These are phyloP conservation scores for Leptinotarsa lineolata DNA, from an alignment of 1,140 invertebrate species.

Conservation along the genomic window DNA sequence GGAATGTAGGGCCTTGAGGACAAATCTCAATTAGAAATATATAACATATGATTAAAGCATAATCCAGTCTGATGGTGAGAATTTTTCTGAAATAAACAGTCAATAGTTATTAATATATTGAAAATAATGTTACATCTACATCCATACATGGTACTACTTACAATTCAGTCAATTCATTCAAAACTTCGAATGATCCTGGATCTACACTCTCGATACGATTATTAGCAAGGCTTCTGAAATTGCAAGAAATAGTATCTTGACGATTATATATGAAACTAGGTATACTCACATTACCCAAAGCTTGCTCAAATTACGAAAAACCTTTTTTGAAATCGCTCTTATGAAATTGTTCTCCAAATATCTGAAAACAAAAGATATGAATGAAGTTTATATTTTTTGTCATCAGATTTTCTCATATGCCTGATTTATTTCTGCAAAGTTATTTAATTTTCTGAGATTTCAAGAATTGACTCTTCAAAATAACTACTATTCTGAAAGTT, in stretches of 20 bases:
- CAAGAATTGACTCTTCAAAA: no score
- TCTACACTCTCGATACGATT: background rate
- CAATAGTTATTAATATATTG: no score
- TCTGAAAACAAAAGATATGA: constrained; percentile 20
- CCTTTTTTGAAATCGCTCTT: background rate
- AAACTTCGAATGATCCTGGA: background rate
- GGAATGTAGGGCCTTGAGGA: no score
- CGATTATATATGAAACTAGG: background rate
- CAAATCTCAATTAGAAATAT: no score
- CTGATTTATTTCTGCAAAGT: no score
- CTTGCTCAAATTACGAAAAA: constrained; percentile 24
- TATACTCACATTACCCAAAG: constrained; percentile 30
- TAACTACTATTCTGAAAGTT: no score
- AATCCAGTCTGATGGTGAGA: no score
- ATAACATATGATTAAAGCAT: no score
- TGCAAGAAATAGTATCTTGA: background rate
- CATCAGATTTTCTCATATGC: no score
- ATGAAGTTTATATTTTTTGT: no score
- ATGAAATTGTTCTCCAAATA: constrained; percentile 30
- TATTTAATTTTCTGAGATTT: no score
- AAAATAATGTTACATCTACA: background rate
- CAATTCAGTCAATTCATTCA: constrained; percentile 5
- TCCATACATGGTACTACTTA: constrained; percentile 10
- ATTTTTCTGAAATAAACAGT: no score
- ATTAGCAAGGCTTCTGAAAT: constrained; percentile 7